Evolutionary conservation across 2,113 vertebrate genomes (phyloP).

Genomic region (Porphyrio hochstetteri): DNA sequence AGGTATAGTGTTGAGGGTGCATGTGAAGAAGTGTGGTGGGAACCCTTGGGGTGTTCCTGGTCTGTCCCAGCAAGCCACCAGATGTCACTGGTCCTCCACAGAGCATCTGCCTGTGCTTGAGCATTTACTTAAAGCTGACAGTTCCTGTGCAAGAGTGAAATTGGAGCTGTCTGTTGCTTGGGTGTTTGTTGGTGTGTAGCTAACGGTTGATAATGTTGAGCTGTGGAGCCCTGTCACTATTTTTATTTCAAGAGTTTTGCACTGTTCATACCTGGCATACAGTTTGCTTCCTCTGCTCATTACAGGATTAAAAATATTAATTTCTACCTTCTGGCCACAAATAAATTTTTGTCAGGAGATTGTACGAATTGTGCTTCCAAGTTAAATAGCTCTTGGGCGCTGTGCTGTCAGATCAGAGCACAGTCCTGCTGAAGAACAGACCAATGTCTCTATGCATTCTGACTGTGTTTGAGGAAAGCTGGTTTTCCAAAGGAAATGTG

Average conservation of each 20-base stretch:
- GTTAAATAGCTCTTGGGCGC: neutral
- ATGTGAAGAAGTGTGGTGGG: neutral
- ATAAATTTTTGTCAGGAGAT: neutral
- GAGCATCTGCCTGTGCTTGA: neutral
- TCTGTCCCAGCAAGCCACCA: neutral
- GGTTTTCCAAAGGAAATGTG: neutral
- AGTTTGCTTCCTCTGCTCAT: accelerated
- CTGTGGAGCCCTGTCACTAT: neutral
- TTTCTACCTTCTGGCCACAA: neutral
- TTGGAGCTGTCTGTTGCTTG: neutral
- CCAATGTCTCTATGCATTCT: neutral
- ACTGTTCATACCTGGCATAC: accelerated
- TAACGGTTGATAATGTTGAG: accelerated
- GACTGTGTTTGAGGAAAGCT: neutral
- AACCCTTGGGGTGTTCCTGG: accelerated
- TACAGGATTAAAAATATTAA: neutral
- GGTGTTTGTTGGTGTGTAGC: neutral
- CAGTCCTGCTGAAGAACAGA: neutral
- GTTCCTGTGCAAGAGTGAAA: neutral
- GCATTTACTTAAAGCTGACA: neutral
- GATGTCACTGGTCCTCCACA: constrained; percentile 23
- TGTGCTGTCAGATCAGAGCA: neutral
- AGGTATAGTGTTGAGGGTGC: neutral
- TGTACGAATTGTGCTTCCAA: neutral
- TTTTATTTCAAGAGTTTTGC: neutral